Evolutionary conservation across 2,888 invertebrate genomes (phyloP).

Genomic region (Hydroisotoma schaefferi): DNA sequence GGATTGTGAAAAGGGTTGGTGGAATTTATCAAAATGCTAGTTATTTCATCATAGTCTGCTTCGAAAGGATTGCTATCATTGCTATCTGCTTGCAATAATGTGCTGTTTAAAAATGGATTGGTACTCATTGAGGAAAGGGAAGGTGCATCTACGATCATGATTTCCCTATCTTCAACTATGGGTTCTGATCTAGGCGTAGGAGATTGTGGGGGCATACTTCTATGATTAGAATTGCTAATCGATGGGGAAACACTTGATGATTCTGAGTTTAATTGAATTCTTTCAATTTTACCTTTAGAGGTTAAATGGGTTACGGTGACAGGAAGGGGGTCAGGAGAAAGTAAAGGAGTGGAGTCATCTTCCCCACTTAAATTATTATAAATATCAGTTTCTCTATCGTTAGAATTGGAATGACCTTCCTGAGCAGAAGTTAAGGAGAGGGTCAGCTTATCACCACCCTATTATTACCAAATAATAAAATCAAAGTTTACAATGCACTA

Average conservation of each 20-base stretch:
- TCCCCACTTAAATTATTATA: slow-evolving; percentile 26
- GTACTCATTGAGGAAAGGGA: not conserved
- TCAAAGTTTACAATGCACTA: slow-evolving; percentile 10
- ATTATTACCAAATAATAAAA: slow-evolving; percentile 33
- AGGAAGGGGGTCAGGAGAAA: slow-evolving; percentile 50
- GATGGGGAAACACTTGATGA: slow-evolving; percentile 36
- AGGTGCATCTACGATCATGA: slow-evolving; percentile 7
- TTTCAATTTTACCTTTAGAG: slow-evolving; percentile 57
- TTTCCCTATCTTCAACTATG: slow-evolving; percentile 2
- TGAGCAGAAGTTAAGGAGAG: slow-evolving; percentile 45
- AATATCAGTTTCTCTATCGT: slow-evolving; percentile 26
- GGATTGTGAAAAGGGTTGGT: slow-evolving; percentile 48
- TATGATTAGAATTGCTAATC: too few species aligned
- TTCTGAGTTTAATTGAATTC: slow-evolving; percentile 48
- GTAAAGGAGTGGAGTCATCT: slow-evolving; percentile 40
- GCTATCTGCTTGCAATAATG: slow-evolving; percentile 5
- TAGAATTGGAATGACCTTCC: slow-evolving; percentile 11
- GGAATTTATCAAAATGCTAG: slow-evolving; percentile 40
- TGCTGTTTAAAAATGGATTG: not conserved
- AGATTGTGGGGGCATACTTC: too few species aligned
- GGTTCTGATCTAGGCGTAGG: too few species aligned
- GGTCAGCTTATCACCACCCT: slow-evolving; percentile 49
- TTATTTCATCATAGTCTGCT: slow-evolving; percentile 41
- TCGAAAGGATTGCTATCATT: slow-evolving; percentile 33
- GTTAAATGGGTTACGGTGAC: slow-evolving; percentile 64